A percentile compares a stretch with the other conserved stretches of the same genome.
Evolutionary conservation across 2,888 invertebrate genomes (phyloP).

Genomic region (Zygogramma bicolorata): DNA sequence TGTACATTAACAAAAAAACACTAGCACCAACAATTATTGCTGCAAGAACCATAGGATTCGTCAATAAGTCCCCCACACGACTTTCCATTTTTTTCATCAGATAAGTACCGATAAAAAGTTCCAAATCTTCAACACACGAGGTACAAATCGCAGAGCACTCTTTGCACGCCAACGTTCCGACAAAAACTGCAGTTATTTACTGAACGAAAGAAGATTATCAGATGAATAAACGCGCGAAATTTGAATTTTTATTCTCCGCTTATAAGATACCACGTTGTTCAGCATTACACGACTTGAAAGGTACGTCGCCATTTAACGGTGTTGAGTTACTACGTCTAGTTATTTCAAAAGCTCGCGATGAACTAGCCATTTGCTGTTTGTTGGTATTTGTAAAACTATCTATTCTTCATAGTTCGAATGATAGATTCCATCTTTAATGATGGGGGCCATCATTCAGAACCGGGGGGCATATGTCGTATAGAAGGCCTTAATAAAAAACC

Average conservation of each 20-base stretch:
- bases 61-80: conserved; percentile 56
- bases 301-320: neutral
- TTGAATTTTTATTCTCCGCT: conserved; percentile 39
- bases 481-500: no score
- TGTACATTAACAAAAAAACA: conserved; percentile 58
- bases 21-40: conserved; percentile 57
- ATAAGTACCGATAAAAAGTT: conserved; percentile 14
- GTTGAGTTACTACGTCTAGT: neutral
- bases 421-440: no score
- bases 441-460: no score
- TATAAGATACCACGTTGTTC: neutral
- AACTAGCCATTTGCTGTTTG: no score
- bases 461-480: no score
- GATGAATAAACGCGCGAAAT: conserved; percentile 41
- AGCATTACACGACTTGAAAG: neutral
- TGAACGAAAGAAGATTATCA: conserved; percentile 23
- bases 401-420: no score
- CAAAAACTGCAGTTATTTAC: conserved; percentile 1
- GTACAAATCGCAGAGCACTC: no score
- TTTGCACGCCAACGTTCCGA: neutral
- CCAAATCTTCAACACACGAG: no score
- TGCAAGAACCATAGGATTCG: conserved; percentile 54
- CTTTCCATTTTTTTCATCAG: conserved; percentile 55
- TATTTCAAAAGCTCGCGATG: neutral
- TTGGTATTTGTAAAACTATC: no score